Conservation (phyloP, 2,797 vertebrate genomes). For the Enteromius viviparus region DNA sequence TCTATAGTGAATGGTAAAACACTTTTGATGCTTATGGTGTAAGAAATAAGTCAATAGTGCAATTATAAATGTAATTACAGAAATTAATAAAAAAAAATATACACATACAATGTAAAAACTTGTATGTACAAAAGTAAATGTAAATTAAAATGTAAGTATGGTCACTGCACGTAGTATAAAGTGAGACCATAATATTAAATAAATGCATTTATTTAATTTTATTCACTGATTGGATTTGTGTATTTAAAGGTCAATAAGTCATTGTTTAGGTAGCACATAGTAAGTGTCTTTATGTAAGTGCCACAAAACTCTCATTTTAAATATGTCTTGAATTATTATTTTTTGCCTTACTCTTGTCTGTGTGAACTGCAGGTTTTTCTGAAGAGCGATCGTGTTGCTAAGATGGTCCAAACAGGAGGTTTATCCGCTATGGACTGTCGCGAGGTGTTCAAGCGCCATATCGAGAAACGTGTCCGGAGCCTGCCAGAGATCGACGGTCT, state of each 20-base stretch:
- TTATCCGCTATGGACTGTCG: slow-evolving; percentile 95
- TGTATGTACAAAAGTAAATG: neutral
- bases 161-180: neutral
- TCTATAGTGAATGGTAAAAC: neutral
- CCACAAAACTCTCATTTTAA: neutral
- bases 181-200: neutral
- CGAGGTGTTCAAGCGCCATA: slow-evolving; percentile 99
- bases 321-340: neutral
- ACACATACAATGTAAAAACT: neutral
- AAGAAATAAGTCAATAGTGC: neutral
- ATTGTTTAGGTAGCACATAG: neutral
- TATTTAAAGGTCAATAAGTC: neutral
- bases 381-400: slow-evolving; percentile 96
- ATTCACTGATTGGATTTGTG: neutral
- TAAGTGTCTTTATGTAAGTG: neutral
- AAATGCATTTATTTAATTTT: neutral
- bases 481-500: slow-evolving; percentile 98
- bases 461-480: slow-evolving; percentile 97
- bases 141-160: neutral
- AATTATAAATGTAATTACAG: neutral
- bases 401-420: slow-evolving; percentile 98
- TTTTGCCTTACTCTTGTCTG: neutral
- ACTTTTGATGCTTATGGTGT: neutral
- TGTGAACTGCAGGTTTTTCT: slow-evolving; percentile 88
- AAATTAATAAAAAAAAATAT: neutral